These are phyloP conservation scores for Alosa sapidissima DNA, from an alignment of 2,797 vertebrate species.

Conservation along the genomic window DNA sequence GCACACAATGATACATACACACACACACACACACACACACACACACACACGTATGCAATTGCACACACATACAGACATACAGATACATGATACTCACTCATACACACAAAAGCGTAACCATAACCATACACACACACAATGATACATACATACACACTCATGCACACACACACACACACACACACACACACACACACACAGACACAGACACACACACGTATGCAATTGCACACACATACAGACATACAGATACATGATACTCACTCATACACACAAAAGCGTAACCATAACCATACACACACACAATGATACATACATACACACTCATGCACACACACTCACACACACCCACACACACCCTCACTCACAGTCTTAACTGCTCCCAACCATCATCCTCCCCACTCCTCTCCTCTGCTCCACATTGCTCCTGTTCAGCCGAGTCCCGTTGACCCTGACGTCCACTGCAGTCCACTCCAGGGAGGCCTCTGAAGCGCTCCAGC, in stretches of 20 bases:
- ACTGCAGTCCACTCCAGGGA: background rate
- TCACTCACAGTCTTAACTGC: background rate
- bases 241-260: background rate
- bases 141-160: constrained; percentile 60
- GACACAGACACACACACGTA: background rate
- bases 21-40: constrained; percentile 20
- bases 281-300: background rate
- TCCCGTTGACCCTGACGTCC: background rate
- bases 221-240: background rate
- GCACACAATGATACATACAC: constrained; percentile 55
- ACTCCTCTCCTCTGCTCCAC: background rate
- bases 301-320: background rate
- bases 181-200: too few relatives aligned
- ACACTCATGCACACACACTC: background rate
- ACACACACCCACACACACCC: constrained; percentile 22
- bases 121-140: background rate
- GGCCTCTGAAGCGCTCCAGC: background rate
- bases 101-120: background rate
- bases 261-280: background rate
- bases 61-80: background rate
- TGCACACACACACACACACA: constrained; percentile 32
- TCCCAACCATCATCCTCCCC: background rate
- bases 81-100: background rate
- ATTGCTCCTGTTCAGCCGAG: background rate
- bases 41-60: too few relatives aligned